phyloP scores from a whole-genome alignment of 1,140 invertebrate species.

The Drosophila insularis region DNA sequence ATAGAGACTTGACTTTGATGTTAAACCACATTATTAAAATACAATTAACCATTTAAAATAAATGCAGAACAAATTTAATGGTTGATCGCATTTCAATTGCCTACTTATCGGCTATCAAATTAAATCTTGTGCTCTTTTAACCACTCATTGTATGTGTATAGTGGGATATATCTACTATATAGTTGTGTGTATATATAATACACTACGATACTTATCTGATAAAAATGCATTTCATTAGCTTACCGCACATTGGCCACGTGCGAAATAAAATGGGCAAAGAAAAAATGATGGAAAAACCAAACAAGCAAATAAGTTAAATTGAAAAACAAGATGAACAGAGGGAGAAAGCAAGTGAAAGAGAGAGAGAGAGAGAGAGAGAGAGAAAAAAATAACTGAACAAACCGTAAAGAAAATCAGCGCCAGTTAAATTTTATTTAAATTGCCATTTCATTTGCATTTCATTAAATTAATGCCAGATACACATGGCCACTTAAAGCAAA shows the following conservation, averaged over 20 bases:
- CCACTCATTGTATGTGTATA: not conserved
- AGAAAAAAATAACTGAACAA: not conserved
- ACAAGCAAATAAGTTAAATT: constrained; percentile 10
- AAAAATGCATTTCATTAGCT: constrained; percentile 18
- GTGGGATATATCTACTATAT: not conserved
- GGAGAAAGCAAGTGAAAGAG: not conserved
- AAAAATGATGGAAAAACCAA: constrained; percentile 3
- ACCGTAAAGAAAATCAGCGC: constrained; percentile 34
- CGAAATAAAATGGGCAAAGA: not conserved
- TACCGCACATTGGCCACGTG: constrained; percentile 13
- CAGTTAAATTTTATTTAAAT: constrained; percentile 51
- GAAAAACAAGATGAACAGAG: constrained; percentile 6
- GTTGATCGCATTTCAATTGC: constrained; percentile 3
- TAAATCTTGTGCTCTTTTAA: not conserved
- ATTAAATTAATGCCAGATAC: constrained; percentile 41
- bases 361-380: not conserved
- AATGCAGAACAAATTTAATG: not conserved
- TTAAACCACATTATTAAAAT: not conserved
- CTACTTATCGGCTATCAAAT: constrained; percentile 1
- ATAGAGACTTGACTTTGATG: too few species aligned
- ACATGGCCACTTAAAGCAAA: constrained; percentile 41
- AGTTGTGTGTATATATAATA: not conserved
- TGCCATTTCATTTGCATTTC: constrained; percentile 44
- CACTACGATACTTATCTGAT: not conserved
- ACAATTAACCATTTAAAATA: not conserved